These are phyloP conservation scores for Lithophane semibrunnea DNA, from an alignment of 2,888 invertebrate genomes.

Conservation along the genomic window DNA sequence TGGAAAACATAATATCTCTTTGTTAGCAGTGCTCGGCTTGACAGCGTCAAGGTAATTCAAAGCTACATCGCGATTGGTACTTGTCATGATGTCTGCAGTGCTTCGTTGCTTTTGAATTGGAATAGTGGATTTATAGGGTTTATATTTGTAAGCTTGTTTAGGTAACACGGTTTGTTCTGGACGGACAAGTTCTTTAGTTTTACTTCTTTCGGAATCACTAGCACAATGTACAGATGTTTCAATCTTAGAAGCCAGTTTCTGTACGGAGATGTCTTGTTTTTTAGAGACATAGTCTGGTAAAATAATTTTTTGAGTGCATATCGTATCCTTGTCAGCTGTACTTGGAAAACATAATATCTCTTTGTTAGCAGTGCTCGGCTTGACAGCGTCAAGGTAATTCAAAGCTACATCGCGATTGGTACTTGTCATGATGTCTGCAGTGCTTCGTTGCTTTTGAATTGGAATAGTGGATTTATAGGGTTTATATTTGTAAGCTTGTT, in stretches of 20 bases:
- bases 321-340: not conserved
- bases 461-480: not conserved
- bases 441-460: not conserved
- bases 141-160: not conserved
- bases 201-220: not conserved
- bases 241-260: constrained; percentile 2
- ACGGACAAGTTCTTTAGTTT: not conserved
- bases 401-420: not conserved
- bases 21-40: not conserved
- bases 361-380: not conserved
- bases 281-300: not conserved
- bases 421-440: not conserved
- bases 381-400: not conserved
- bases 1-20: constrained; percentile 1
- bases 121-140: not conserved
- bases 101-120: not conserved
- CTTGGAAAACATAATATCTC: not conserved
- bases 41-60: constrained; percentile 4
- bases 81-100: not conserved
- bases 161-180: not conserved
- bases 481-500: not conserved
- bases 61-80: constrained; percentile 1
- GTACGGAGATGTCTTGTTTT: constrained; percentile 4
- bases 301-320: not conserved
- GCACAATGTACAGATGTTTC: constrained; percentile 7